Base-by-base conservation (phyloP, 2,888 invertebrate species). In the Dryocosmus kuriphilus region DNA sequence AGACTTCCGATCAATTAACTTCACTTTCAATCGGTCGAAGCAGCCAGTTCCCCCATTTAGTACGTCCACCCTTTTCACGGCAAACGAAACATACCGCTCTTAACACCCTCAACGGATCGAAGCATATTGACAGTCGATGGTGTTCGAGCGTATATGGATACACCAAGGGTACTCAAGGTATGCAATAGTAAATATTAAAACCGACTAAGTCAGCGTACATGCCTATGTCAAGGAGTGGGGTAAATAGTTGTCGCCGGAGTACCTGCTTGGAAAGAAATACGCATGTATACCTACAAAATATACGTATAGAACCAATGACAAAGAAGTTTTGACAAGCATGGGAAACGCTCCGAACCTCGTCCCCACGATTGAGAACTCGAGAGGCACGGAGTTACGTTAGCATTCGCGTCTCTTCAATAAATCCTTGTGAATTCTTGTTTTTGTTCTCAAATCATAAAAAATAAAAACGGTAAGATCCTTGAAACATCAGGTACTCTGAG, bases 1-100 rank as follows among this genome's bases (percentile, higher is more conserved):
- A 91, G 90, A 91, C 90, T 91, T 91, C 91, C 91, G 91, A 89
- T 90, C 91, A 90, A 91, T 91, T 91, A 91, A 90, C 90, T 90
- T 86, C 82, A 86, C 87, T 89, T 89, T 88, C 84, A 86, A 88
- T 88, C 86, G 77, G 75, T 79, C 78, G 79, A 74, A 67, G 46
- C 67, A 67, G 67, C 41, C 46, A 46, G 67, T 41, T 67, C 67
- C 65, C 67, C 24, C 41, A 67, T 67, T 46, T 41, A 67, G 78
- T 76, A 74, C 76, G 57, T 61, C 78, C 78, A 79, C 80, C 76
- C 80, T 82, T 79, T 79, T 65, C 76, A 55, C 75, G 80, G 24
- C 76, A 60, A 78, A 78, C 74, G 81, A 82, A 83, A 82, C 78
- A 79, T 81, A 82, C 79, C 79, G 82, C 85, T 84, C 85, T 82